A percentile compares a stretch with the other conserved stretches of the same genome.
These are phyloP conservation scores for Cathartes aura DNA, from an alignment of 2,113 vertebrate species.

Conservation along the genomic window DNA sequence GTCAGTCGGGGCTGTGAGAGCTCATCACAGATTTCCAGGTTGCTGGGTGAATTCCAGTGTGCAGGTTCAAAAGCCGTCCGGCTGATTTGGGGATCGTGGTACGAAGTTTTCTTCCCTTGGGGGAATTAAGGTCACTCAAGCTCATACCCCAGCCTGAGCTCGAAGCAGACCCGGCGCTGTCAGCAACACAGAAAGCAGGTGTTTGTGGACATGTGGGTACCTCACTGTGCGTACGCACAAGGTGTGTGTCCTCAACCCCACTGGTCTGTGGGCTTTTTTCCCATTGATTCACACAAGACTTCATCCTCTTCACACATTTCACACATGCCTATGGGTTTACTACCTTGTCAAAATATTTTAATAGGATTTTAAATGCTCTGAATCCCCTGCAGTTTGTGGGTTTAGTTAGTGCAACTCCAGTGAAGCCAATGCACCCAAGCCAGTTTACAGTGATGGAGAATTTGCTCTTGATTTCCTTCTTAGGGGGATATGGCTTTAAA, in stretches of 20 bases:
- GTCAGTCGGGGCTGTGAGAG: background rate
- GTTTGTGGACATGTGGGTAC: rapidly evolving
- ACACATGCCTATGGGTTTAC: background rate
- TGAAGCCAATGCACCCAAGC: background rate
- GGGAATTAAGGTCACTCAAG: background rate
- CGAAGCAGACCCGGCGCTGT: rapidly evolving
- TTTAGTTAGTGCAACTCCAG: background rate
- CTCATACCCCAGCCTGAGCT: background rate
- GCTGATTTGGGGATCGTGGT: background rate
- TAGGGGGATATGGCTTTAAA: background rate
- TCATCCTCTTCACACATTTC: background rate
- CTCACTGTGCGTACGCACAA: background rate
- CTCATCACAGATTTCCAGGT: background rate
- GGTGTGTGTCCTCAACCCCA: background rate
- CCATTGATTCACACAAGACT: background rate
- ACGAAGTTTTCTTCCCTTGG: background rate
- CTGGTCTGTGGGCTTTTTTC: background rate
- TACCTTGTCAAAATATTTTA: background rate
- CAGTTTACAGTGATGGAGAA: background rate
- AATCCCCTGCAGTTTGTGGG: background rate
- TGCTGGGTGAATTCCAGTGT: background rate
- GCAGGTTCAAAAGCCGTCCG: background rate
- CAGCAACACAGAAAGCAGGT: background rate
- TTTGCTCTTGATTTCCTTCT: background rate
- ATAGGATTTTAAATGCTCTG: background rate